Evolutionary conservation across 2,888 invertebrate species (phyloP), one percentile per base, ranked within the genome.

Genomic region (Teleiodes luculella): DNA sequence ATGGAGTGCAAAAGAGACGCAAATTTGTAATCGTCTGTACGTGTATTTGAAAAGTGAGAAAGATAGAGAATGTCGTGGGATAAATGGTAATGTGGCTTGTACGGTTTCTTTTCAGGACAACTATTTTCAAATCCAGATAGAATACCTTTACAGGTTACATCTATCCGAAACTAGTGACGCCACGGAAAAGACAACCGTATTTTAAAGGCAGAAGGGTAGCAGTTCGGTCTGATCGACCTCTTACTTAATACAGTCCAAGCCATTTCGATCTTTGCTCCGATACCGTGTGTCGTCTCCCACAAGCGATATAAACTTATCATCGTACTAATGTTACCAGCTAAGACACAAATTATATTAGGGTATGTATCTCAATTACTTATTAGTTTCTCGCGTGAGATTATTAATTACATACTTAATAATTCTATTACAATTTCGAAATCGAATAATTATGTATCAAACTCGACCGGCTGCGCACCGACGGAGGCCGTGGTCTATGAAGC

Each of bases 341-440:
- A 85, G 83, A 88, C 89, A 87, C 87, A 87, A 88, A 89, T 88
- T 87, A 88, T 88, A 83, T 86, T 86, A 56, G 47, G 56, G 53
- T 86, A 66, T 76, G 83, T 86, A 82, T 76, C 73, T 78, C 77
- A 43, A 76, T 84, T 86, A 85, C 64, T 83, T 80, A 84, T 82
- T 84, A 85, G 66, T 78, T 76, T 85, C 83, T 86, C 86, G 59
- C 78, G 72, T 77, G 86, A 87, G 86, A 87, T 82, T 86, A 86
- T 83, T 52, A 53, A 69, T 70, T 61, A 60, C 53, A 75, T 82
- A 83, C 81, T 86, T 86, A 86, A 81, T 83, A 83, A 85, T 78
- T 79, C 86, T 89, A 87, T 87, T 84, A 87, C 85, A 83, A 81
- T 86, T 88, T 86, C 80, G 81, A 83, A 85, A 84, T 88, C 74